phyloP scores from a whole-genome alignment of 2,113 vertebrate genomes.

The Accipiter virgatus region DNA sequence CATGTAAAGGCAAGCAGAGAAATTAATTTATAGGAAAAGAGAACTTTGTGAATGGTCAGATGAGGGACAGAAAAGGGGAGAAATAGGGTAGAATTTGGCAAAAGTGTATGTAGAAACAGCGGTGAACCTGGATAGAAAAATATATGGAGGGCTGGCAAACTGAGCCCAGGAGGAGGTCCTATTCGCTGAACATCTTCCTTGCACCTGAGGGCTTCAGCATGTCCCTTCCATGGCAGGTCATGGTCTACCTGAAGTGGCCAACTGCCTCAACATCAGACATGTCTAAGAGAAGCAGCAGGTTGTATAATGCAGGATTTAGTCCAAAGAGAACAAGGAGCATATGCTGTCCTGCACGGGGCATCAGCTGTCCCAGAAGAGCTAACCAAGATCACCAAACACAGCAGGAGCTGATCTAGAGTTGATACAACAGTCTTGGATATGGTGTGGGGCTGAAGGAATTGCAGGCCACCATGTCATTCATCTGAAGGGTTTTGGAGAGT shows the following conservation, averaged over 20 bases:
- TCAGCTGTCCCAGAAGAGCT: background rate
- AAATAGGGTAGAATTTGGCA: background rate
- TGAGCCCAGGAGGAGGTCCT: background rate
- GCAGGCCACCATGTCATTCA: rapidly evolving
- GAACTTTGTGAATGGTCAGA: background rate
- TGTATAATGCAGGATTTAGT: background rate
- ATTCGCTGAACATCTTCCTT: background rate
- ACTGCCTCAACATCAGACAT: rapidly evolving
- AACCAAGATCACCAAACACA: rapidly evolving
- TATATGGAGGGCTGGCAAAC: background rate
- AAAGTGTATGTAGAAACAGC: background rate
- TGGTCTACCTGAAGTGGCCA: rapidly evolving
- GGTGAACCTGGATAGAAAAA: background rate
- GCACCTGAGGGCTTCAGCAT: background rate
- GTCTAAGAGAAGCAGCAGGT: background rate
- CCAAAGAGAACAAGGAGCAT: background rate
- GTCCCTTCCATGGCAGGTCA: background rate
- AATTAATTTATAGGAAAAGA: background rate
- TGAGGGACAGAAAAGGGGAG: background rate
- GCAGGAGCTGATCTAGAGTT: background rate
- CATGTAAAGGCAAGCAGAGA: background rate
- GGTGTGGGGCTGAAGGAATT: background rate
- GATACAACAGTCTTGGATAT: rapidly evolving
- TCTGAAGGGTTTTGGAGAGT: background rate
- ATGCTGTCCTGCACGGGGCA: background rate